Conservation (phyloP, 1,140 invertebrate species). For the Hyles euphorbiae region DNA sequence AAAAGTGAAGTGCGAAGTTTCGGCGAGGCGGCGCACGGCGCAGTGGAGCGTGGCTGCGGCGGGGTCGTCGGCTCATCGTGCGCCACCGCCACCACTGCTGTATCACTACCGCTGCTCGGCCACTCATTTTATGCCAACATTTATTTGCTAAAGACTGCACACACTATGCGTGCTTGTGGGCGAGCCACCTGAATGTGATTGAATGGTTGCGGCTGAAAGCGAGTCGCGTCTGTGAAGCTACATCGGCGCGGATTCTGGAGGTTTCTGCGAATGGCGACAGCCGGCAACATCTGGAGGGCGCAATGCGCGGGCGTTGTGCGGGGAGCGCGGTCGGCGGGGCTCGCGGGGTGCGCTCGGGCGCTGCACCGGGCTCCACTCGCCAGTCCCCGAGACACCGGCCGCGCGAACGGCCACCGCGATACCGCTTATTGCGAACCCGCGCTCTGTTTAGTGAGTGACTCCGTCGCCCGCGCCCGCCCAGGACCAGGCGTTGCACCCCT, state of each 20-base stretch:
- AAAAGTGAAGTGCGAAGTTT: conserved; percentile 74
- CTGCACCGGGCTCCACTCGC: conserved; percentile 50
- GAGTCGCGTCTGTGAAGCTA: conserved; percentile 1
- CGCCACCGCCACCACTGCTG: neutral
- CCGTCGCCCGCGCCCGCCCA: conserved; percentile 36
- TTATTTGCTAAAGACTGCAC: no score
- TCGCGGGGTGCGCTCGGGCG: conserved; percentile 54
- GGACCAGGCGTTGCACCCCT: conserved; percentile 35
- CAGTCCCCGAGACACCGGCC: conserved; percentile 70
- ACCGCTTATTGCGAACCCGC: conserved; percentile 26
- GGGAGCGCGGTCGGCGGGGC: conserved; percentile 39
- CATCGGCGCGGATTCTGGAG: conserved; percentile 40
- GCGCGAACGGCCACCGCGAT: conserved; percentile 63
- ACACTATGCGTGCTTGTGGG: no score
- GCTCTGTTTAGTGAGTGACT: conserved; percentile 32
- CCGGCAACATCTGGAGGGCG: conserved; percentile 60
- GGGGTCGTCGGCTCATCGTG: conserved; percentile 58
- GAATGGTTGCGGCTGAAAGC: conserved; percentile 6
- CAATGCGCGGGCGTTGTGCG: conserved; percentile 44
- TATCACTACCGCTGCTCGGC: conserved; percentile 1
- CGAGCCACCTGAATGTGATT: neutral
- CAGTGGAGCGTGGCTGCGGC: conserved; percentile 56
- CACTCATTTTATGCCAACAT: neutral
- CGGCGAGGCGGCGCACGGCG: conserved; percentile 49
- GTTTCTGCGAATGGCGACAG: conserved; percentile 46